Evolutionary conservation across 2,797 vertebrate species (phyloP), one percentile per base, ranked within the genome.

Genomic region (Meriones psammophilus): DNA sequence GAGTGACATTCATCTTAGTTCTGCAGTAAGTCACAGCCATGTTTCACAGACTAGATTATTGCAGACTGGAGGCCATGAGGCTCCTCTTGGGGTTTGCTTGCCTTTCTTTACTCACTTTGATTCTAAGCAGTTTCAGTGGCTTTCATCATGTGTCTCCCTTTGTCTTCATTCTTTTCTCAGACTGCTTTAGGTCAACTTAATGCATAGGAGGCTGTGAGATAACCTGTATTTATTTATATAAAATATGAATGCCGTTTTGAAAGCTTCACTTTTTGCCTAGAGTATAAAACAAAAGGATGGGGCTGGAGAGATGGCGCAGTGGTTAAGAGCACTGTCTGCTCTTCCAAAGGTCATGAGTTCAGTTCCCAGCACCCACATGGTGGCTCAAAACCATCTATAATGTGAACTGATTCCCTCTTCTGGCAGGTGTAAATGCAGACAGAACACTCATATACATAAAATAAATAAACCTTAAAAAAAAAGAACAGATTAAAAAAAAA

Each of bases 171-270:
- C 33, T 36, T 64, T 30, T 89, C n/a, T 93, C 15, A 20, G 3
- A 18, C 2, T 83, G 17, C 74, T 74, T 83, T 81, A 56, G n/a
- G 22, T 46, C 33, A 78, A 8, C 5, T 24, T 64, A 30, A 84
- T 66, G 71, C 20, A 1, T 92, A 15, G 73, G 50, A 39, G 71
- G 4, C 77, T 42, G 10, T 79, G 50, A 18, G 30, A 77, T 83
- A 68, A 46, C 76, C 62, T 66, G 22, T 7, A 86, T 58, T 84
- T 91, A 39, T 50, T 56, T 74, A 46, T 50, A 95, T 28, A 89
- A 94, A 93, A 69, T 87, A 66, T 0, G 39, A n/a, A 90, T 30
- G 81, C 36, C 73, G 86, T 54, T 71, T 92, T 18, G 71, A 80
- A 42, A 80, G 77, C 46, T 73, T 93, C 18, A 30, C 84, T 87